These are phyloP conservation scores for Struthio camelus DNA, from an alignment of 2,113 vertebrate species.

Conservation along the genomic window DNA sequence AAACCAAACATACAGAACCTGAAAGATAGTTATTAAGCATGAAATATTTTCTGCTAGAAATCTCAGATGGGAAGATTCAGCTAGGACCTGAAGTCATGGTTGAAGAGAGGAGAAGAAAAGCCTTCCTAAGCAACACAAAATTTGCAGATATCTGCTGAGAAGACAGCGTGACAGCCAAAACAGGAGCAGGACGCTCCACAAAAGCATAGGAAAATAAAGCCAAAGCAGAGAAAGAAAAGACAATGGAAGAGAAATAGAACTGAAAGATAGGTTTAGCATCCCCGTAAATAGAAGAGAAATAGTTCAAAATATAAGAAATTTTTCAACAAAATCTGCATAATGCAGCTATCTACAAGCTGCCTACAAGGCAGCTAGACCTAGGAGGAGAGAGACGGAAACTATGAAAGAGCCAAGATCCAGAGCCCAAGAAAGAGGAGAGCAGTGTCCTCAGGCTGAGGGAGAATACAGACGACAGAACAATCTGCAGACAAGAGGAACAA, in stretches of 20 bases:
- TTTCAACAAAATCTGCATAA: not conserved
- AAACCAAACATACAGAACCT: not conserved
- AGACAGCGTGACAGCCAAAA: not conserved
- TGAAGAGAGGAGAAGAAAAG: not conserved
- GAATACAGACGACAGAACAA: not conserved
- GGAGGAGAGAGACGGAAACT: not conserved
- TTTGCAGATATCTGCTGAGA: not conserved
- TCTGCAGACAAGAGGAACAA: not conserved
- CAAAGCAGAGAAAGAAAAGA: not conserved
- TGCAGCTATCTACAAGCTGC: not conserved
- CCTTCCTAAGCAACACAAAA: not conserved
- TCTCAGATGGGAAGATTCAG: not conserved
- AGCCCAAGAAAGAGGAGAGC: not conserved
- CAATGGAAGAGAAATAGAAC: not conserved
- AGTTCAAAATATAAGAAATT: not conserved
- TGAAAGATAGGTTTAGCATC: not conserved
- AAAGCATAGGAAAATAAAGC: not conserved
- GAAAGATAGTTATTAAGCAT: not conserved
- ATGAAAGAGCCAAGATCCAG: not conserved
- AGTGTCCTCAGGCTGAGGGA: not conserved
- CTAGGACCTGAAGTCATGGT: not conserved
- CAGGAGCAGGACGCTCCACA: not conserved
- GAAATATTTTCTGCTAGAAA: not conserved
- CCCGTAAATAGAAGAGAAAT: not conserved
- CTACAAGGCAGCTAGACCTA: not conserved